These are phyloP conservation scores for Probaryconus sp. DNA, from an alignment of 1,140 invertebrate genomes.

Conservation along the genomic window DNA sequence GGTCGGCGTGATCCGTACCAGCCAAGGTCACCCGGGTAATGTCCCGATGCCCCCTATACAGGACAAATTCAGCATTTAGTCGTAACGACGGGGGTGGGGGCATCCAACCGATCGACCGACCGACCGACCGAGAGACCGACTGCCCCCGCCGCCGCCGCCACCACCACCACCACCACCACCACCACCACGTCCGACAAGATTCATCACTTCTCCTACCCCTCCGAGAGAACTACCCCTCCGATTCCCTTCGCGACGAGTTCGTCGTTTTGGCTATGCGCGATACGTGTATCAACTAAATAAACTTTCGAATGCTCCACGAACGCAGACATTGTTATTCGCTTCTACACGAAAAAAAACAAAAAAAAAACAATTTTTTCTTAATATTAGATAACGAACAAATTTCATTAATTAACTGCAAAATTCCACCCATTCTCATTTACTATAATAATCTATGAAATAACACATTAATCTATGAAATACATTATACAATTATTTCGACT, in stretches of 20 bases:
- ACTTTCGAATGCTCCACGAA: neutral
- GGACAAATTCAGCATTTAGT: conserved; percentile 76
- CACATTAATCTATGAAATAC: too few species aligned
- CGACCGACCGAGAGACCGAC: conserved; percentile 40
- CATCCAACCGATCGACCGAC: conserved; percentile 51
- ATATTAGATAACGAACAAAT: too few species aligned
- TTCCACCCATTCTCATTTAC: too few species aligned
- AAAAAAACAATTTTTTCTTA: too few species aligned
- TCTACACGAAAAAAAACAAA: conserved; percentile 4
- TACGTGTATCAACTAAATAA: conserved; percentile 10
- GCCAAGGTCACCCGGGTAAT: conserved; percentile 78
- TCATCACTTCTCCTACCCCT: neutral
- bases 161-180: conserved; percentile 8
- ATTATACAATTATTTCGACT: too few species aligned
- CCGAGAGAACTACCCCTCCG: neutral
- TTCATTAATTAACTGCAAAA: too few species aligned
- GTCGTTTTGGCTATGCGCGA: conserved; percentile 5
- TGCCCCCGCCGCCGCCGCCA: conserved; percentile 28
- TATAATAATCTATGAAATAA: too few species aligned
- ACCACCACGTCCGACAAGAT: neutral
- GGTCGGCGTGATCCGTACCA: conserved; percentile 68
- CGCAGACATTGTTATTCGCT: too few species aligned
- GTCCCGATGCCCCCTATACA: conserved; percentile 79
- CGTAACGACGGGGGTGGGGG: conserved; percentile 59
- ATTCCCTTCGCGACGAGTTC: neutral